These are phyloP conservation scores for Picathartes gymnocephalus DNA, from an alignment of 2,113 vertebrate species.

Conservation along the genomic window DNA sequence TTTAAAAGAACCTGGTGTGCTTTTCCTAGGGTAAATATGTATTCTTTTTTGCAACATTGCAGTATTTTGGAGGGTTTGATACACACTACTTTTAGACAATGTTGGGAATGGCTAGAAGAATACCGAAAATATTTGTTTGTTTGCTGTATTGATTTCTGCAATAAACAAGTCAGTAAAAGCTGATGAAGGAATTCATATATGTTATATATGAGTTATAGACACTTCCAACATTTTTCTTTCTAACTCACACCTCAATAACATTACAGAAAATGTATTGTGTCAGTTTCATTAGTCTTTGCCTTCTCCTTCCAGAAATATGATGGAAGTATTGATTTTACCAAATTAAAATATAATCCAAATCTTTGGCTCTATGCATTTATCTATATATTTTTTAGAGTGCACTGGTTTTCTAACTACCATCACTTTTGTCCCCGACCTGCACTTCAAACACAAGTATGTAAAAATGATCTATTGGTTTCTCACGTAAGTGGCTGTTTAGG, in stretches of 20 bases:
- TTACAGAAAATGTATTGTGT: conserved; percentile 28
- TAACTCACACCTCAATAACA: conserved; percentile 20
- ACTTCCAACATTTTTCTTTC: conserved; percentile 27
- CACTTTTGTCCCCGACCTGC: neutral
- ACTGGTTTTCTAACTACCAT: neutral
- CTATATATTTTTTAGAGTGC: neutral
- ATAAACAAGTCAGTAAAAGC: conserved; percentile 39
- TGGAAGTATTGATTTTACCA: conserved; percentile 25
- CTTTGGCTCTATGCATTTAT: neutral
- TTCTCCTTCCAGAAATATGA: conserved; percentile 49
- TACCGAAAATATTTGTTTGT: neutral
- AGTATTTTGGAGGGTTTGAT: neutral
- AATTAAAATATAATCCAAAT: conserved; percentile 49
- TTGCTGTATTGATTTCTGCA: conserved; percentile 2
- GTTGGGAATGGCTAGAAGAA: neutral
- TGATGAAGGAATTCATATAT: conserved; percentile 19
- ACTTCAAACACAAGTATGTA: neutral
- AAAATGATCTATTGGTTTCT: conserved; percentile 18
- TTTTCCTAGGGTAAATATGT: neutral
- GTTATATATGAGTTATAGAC: conserved; percentile 54
- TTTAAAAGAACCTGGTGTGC: neutral
- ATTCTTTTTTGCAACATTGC: neutral
- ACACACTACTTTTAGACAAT: neutral
- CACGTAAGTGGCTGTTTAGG: neutral
- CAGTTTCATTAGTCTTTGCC: conserved; percentile 28